Evolutionary conservation across 2,797 vertebrate species (phyloP), one percentile per base, ranked within the genome.

Genomic region (Eupleurogrammus muticus): DNA sequence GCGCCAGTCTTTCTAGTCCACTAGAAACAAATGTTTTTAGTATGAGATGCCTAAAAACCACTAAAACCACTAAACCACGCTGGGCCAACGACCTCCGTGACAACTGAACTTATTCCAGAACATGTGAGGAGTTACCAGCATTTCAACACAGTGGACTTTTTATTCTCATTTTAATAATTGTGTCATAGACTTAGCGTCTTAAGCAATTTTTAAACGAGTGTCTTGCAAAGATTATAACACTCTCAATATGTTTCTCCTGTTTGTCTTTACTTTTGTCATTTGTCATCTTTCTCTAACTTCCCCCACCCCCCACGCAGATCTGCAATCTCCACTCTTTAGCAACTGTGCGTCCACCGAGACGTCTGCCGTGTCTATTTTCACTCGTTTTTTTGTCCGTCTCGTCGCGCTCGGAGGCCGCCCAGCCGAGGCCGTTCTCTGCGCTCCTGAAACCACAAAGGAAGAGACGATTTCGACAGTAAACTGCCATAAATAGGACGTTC

Each of bases 371-470:
- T 73, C 71, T 78, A 76, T 73, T 81, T 76, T 56, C 57, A 51
- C 35, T 23, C 38, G 19, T 51, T 5, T 23, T 66, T 55, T 64
- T n/a, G n/a, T n/a, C 46, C 28, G 72, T 53, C 56, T 73, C 20
- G n/a, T 49, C 40, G 28, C 53, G 59, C 40, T 32, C 38, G 20
- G 46, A 70, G 50, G 35, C 59, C 60, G 52, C 66, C n/a, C 66
- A 77, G 59, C 4, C 16, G 59, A 55, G 44, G 34, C 61, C 70
- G 61, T 46, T 60, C 58, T 64, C 61, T 64, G 35, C 75, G 40
- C 64, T 80, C 53, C 66, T 76, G 61, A 75, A 78, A 78, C 74
- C 78, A 77, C 75, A 71, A 20, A 70, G 62, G 67, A 74, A 71
- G 47, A 66, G 55, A 46, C 53, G 34, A 69, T 66, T 75, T 81